These are phyloP conservation scores for Dasyornis broadbenti DNA, from an alignment of 2,113 vertebrate genomes.

Conservation along the genomic window DNA sequence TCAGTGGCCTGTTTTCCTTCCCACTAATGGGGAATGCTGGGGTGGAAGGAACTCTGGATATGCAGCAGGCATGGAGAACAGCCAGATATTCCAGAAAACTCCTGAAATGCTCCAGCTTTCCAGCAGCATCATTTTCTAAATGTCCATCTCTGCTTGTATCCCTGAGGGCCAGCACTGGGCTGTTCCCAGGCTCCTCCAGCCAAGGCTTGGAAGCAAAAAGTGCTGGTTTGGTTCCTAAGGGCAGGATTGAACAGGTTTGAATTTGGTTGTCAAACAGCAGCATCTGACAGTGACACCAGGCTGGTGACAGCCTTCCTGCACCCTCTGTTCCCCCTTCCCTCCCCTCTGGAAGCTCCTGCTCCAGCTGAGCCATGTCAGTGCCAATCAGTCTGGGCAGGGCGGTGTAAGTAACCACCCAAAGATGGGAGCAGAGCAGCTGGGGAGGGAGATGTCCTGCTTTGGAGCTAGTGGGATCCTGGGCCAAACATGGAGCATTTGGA, in stretches of 20 bases:
- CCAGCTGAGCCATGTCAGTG: accelerated
- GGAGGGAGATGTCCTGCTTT: not conserved
- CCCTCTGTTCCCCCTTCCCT: not conserved
- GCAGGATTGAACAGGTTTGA: not conserved
- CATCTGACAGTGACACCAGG: accelerated
- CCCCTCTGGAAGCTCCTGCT: not conserved
- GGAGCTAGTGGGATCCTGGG: not conserved
- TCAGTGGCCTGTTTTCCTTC: too few species aligned
- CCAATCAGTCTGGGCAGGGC: accelerated
- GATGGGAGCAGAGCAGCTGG: not conserved
- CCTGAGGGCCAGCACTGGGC: not conserved
- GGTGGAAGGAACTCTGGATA: not conserved
- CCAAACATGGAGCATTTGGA: accelerated
- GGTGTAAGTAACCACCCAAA: not conserved
- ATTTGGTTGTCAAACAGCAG: not conserved
- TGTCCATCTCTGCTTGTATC: not conserved
- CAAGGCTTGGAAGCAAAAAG: accelerated
- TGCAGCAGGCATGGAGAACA: accelerated
- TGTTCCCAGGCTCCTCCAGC: not conserved
- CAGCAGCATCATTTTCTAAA: not conserved
- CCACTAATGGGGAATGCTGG: accelerated
- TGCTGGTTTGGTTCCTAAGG: not conserved
- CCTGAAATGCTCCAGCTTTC: not conserved
- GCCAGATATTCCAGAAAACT: not conserved
- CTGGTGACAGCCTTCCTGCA: not conserved